These are phyloP conservation scores for Nowickia ferox DNA, from an alignment of 2,888 invertebrate genomes.

Conservation along the genomic window DNA sequence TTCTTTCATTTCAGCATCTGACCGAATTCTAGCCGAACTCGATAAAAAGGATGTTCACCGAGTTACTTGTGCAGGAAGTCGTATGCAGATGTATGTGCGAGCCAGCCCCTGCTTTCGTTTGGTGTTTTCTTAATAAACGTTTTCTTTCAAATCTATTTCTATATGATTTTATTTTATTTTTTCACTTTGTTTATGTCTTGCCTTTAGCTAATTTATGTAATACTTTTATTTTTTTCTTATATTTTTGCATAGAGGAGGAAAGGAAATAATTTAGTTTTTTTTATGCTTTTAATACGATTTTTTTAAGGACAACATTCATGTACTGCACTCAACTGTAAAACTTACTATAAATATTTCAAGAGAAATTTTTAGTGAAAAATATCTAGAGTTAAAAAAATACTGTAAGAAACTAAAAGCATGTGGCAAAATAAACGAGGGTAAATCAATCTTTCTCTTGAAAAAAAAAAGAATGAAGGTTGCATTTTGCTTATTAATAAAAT, in stretches of 20 bases:
- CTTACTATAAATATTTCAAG: conserved; percentile 32
- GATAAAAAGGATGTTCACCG: too few relatives aligned
- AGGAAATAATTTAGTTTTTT: conserved; percentile 8
- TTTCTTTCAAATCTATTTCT: conserved; percentile 27
- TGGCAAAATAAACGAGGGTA: not conserved
- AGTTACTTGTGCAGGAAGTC: not conserved
- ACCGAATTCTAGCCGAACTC: too few relatives aligned
- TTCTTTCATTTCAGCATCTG: too few relatives aligned
- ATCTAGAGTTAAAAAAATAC: not conserved
- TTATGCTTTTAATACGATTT: conserved; percentile 24
- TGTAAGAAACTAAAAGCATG: not conserved
- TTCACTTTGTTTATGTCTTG: conserved; percentile 28
- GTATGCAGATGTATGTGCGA: not conserved
- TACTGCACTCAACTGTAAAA: conserved; percentile 35
- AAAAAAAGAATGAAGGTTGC: too few relatives aligned
- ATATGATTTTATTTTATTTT: not conserved
- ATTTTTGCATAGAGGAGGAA: not conserved
- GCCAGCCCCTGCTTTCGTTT: not conserved
- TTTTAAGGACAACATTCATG: conserved; percentile 18
- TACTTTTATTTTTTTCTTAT: not conserved
- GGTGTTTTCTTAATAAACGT: not conserved
- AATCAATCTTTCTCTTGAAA: not conserved
- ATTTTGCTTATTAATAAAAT: too few relatives aligned
- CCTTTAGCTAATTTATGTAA: conserved; percentile 57
- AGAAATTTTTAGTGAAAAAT: conserved; percentile 22